Base-by-base conservation (phyloP, 2,797 vertebrate genomes). In the Hippoglossus hippoglossus region DNA sequence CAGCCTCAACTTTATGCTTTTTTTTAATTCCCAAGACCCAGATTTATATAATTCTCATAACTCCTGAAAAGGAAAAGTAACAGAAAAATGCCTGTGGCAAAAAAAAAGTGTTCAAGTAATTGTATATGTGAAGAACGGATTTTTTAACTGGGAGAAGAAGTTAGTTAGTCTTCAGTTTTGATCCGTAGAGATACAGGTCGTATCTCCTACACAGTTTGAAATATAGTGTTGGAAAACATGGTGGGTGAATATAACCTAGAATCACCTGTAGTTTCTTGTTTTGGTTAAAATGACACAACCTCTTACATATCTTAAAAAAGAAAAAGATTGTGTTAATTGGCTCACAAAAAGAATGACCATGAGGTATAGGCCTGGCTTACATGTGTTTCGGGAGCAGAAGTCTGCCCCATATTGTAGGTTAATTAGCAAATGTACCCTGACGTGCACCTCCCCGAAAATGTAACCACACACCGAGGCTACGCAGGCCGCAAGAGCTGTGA, bases 21-120 rank as follows among this genome's bases (percentile, higher is more conserved):
- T 39, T 36, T 24, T 24, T 24, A 2, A 53, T 26, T 44, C 56
- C 25, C 44, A 63, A 54, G 36, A 60, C 67, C 41, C 12, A 13
- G 15, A 66, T 76, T 73, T 34, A 60, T 80, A 25, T 52, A 71
- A 67, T 49, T 62, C 19, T 57, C 6, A 24, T 8, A 41, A 6
- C 41, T 69, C 47, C 69, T 51, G 60, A 72, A 58, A 46, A 31
- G 13, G 13, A 63, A 58, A 73, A 80, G 56, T 46, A 49, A 59
- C 18, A 22, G 25, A 47, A 74, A 80, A 79, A 26, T 7, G 65
- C 84, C 50, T 0, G 4, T 12, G 68, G 78, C 73, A 72, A 77
- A 36, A 79, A 79, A 67, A 75, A 77, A 41, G 50, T 21, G 10
- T 64, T 26, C 72, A 80, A 79, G 66, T 71, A 44, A 71, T 56